Base-by-base conservation (phyloP, 1,140 invertebrate genomes). In the Orchesella cincta region DNA sequence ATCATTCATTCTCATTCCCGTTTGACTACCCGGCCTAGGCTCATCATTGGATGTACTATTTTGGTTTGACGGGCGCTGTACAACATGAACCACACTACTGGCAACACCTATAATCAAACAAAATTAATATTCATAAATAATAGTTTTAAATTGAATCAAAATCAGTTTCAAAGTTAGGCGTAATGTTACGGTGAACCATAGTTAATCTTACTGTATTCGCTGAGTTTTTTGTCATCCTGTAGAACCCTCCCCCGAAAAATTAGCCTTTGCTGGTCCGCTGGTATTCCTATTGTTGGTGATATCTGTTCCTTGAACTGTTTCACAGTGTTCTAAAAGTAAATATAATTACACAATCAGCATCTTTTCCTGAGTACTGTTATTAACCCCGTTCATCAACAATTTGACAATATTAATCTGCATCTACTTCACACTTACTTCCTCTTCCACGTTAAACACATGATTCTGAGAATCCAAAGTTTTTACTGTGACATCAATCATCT, bases 391-490 rank as follows among this genome's bases (percentile, higher is more conserved):
- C n/a, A n/a, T n/a, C n/a, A n/a, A n/a, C n/a, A n/a, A n/a, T n/a
- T n/a, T n/a, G n/a, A n/a, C n/a, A n/a, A n/a, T n/a, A n/a, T n/a
- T n/a, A n/a, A 3, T n/a, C 14, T 1, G 23, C n/a, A 52, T 20
- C 76, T 14, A 75, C 76, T 54, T 72, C 18, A 73, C 0, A 88
- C 91, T 92, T 89, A 96, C 95, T 86, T 94, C 91, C 87, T 96
- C 93, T 71, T 93, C 91, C 39, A 96, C 91, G 74, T 88, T 90
- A 86, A 95, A 96, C 33, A 88, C 87, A 85, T 94, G 93, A 88
- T 96, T 96, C 83, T 92, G 92, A 12, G 94, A 94, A 89, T 98
- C 94, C 81, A 98, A 88, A 31, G 95, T 98, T 87, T 97, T 97
- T 54, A 98, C 92, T 78, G 92, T 95, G 57, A 96, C 86, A 82